Evolutionary conservation across 2,888 invertebrate genomes (phyloP).

Genomic region (Pteria penguin): DNA sequence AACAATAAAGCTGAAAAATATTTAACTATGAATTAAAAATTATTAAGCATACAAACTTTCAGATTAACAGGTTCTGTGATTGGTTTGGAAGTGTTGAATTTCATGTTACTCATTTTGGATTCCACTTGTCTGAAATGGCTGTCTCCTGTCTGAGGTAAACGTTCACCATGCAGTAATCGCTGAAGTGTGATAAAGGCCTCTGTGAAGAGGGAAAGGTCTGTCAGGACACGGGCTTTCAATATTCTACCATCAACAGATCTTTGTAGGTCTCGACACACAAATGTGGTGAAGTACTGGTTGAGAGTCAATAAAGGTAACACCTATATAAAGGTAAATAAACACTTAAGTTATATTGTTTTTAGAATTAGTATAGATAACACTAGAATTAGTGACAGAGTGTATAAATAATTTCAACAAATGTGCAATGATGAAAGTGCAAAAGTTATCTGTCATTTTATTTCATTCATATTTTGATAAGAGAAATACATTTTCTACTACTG

Average conservation of each 20-base stretch:
- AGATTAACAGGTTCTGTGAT: constrained; percentile 72
- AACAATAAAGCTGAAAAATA: too few species aligned
- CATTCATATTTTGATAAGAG: too few species aligned
- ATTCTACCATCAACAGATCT: constrained; percentile 77
- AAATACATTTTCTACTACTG: too few species aligned
- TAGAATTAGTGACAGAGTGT: too few species aligned
- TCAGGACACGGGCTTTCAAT: constrained; percentile 73
- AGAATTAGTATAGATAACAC: too few species aligned
- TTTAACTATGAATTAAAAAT: too few species aligned
- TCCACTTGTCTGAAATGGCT: constrained; percentile 76
- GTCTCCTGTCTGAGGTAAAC: constrained; percentile 75
- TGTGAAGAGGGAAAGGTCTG: constrained; percentile 75
- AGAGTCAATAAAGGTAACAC: constrained; percentile 78
- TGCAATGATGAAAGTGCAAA: background rate
- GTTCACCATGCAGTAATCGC: constrained; percentile 75
- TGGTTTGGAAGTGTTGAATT: constrained; percentile 72
- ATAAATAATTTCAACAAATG: too few species aligned
- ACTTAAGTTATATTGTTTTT: too few species aligned
- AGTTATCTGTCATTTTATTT: too few species aligned
- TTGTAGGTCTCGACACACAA: constrained; percentile 77
- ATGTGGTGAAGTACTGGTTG: constrained; percentile 77
- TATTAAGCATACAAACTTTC: too few species aligned
- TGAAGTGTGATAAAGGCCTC: constrained; percentile 74
- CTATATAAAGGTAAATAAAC: constrained; percentile 54
- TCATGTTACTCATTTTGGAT: constrained; percentile 60